Evolutionary conservation across 2,113 vertebrate genomes (phyloP).

Genomic region (Daboia siamensis): DNA sequence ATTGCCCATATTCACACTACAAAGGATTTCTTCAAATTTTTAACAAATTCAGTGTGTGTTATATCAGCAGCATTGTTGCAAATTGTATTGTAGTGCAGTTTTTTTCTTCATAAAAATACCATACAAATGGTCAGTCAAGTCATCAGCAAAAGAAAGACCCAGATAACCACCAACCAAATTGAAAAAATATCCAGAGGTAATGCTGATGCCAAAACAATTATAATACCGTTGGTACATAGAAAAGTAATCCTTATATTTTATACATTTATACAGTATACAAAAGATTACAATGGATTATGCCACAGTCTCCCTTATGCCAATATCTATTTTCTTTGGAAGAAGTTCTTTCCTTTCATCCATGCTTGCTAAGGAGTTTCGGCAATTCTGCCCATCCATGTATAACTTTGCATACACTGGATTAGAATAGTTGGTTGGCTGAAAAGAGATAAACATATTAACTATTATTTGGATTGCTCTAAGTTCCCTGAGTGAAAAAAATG

Average conservation of each 20-base stretch:
- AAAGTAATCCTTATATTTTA: constrained; percentile 91
- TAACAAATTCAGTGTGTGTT: constrained; percentile 82
- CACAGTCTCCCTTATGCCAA: constrained; percentile 97
- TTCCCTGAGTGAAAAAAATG: constrained; percentile 3
- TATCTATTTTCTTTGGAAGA: constrained; percentile 99
- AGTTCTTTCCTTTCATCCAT: constrained; percentile 98
- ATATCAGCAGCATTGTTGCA: constrained; percentile 90
- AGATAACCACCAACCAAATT: constrained; percentile 72
- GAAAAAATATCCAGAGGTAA: constrained; percentile 79
- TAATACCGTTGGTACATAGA: constrained; percentile 93
- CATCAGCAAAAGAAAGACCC: constrained; percentile 81
- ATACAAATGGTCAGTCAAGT: constrained; percentile 83
- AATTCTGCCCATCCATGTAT: constrained; percentile 93
- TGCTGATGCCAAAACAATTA: constrained; percentile 89
- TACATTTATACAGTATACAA: constrained; percentile 97
- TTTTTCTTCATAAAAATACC: constrained; percentile 84
- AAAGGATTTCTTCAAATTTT: constrained; percentile 73
- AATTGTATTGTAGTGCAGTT: constrained; percentile 85
- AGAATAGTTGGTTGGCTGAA: constrained; percentile 94
- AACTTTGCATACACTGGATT: constrained; percentile 99
- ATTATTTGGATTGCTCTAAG: neutral
- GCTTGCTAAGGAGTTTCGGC: constrained; percentile 95
- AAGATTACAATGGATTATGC: constrained; percentile 92
- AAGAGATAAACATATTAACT: constrained; percentile 31
- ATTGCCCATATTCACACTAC: constrained; percentile 78